Evolutionary conservation across 2,888 invertebrate species (phyloP), one percentile per base, ranked within the genome.

Genomic region (Theodoxus fluviatilis): DNA sequence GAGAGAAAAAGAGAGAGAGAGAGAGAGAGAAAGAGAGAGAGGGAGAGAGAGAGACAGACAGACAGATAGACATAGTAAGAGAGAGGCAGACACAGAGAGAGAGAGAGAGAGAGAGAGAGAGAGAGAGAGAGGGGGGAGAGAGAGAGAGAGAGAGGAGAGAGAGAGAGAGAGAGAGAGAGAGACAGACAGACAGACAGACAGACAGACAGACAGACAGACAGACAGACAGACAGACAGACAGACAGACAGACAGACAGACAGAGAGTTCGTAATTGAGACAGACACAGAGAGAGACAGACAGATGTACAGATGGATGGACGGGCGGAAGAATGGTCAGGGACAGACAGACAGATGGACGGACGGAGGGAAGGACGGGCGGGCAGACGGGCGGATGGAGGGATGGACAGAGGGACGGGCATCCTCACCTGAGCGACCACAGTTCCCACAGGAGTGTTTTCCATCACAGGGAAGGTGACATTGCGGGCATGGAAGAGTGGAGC

Each of bases 1-100:
- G 74, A 96, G 89, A 43, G 9, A 43, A 15, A 9, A 43, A 43
- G 43, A 12, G 15, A 43, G 15, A 43, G 15, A 9, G 15, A 43
- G 43, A 9, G 9, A 43, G 15, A 9, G 15, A 43, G 15, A 15
- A 12, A 12, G 15, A 15, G 15, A 15, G 9, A 43, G 15, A 15
- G n/a, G n/a, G n/a, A n/a, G n/a, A n/a, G n/a, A n/a, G n/a, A n/a
- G n/a, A n/a, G n/a, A n/a, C n/a, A n/a, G n/a, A n/a, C n/a, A n/a
- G n/a, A n/a, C n/a, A n/a, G n/a, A n/a, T n/a, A n/a, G n/a, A n/a
- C n/a, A n/a, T n/a, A n/a, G n/a, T n/a, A n/a, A n/a, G n/a, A n/a
- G n/a, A n/a, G n/a, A n/a, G n/a, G n/a, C n/a, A n/a, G 9, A 15
- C 43, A 9, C 9, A 15, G 9, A 15, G 15, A 43, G 9, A 43